Evolutionary conservation across 2,888 invertebrate genomes (phyloP).

Genomic region (Drosophila rellima): DNA sequence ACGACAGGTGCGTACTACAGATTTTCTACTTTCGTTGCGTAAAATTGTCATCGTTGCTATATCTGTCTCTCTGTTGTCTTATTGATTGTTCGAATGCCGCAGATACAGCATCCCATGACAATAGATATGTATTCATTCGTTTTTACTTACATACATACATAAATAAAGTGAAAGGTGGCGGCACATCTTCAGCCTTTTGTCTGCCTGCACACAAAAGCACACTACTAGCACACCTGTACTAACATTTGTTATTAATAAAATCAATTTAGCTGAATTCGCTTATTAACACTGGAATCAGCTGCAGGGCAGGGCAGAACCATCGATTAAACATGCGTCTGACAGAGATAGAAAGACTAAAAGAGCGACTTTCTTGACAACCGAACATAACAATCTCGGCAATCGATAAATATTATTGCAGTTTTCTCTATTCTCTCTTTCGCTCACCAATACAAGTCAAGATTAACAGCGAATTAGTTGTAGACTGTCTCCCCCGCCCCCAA

Average conservation of each 20-base stretch:
- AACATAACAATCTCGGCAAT: conserved; percentile 29
- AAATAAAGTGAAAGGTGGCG: conserved; percentile 77
- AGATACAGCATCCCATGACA: conserved; percentile 54
- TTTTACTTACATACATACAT: conserved; percentile 31
- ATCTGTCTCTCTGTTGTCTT: conserved; percentile 41
- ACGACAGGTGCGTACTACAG: conserved; percentile 66
- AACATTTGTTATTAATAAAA: conserved; percentile 41
- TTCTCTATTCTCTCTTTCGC: conserved; percentile 20
- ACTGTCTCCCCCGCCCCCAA: background rate
- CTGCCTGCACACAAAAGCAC: conserved; percentile 16
- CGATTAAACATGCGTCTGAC: conserved; percentile 24
- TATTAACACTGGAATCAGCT: conserved; percentile 8
- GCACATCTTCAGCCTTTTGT: conserved; percentile 69
- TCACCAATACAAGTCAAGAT: background rate
- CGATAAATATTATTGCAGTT: conserved; percentile 44
- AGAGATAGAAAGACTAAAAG: conserved; percentile 23
- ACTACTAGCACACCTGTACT: conserved; percentile 32
- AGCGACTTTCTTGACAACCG: conserved; percentile 27
- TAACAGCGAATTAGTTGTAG: conserved; percentile 1
- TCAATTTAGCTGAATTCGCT: conserved; percentile 4
- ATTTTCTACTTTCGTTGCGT: conserved; percentile 74
- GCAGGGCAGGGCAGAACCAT: conserved; percentile 4
- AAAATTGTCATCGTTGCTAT: conserved; percentile 45
- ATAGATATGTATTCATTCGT: conserved; percentile 63
- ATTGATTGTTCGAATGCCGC: conserved; percentile 59